Conservation (phyloP, 2,797 vertebrate species). For the Hypotaenidia okinawae region DNA sequence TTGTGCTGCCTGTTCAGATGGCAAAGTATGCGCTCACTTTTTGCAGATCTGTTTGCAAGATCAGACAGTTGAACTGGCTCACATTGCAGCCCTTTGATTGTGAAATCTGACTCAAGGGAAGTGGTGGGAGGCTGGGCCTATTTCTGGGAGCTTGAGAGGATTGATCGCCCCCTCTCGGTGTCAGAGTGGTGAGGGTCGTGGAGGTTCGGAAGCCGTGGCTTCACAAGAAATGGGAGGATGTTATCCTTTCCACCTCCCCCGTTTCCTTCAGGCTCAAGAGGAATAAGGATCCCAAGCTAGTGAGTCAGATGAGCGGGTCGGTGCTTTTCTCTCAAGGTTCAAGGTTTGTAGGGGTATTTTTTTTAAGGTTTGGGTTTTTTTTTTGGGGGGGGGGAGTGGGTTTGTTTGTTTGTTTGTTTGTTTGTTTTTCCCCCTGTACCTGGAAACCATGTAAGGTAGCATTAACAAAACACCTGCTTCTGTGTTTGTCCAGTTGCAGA, state of each 20-base stretch:
- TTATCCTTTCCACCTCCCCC: background rate
- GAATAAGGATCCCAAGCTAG: background rate
- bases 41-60: background rate
- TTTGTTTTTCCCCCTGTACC: background rate
- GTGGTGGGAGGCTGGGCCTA: background rate
- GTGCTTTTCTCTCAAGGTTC: background rate
- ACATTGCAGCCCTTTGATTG: conserved; percentile 44
- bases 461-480: conserved; percentile 41
- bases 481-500: background rate
- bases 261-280: background rate
- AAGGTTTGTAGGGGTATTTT: background rate
- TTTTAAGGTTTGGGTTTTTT: no score
- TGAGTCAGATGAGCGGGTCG: background rate
- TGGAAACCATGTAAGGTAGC: background rate
- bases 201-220: background rate
- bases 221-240: background rate
- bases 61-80: conserved; percentile 24
- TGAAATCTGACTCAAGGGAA: background rate
- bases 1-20: background rate
- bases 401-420: no score
- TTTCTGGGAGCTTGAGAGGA: background rate
- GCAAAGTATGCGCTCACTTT: background rate
- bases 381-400: no score
- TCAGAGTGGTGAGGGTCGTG: background rate
- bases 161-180: conserved; percentile 3